Percentiles rank a stretch among this genome's conserved stretches.
These are phyloP conservation scores for Neelides folsomi DNA, from an alignment of 2,888 invertebrate genomes.

Conservation along the genomic window DNA sequence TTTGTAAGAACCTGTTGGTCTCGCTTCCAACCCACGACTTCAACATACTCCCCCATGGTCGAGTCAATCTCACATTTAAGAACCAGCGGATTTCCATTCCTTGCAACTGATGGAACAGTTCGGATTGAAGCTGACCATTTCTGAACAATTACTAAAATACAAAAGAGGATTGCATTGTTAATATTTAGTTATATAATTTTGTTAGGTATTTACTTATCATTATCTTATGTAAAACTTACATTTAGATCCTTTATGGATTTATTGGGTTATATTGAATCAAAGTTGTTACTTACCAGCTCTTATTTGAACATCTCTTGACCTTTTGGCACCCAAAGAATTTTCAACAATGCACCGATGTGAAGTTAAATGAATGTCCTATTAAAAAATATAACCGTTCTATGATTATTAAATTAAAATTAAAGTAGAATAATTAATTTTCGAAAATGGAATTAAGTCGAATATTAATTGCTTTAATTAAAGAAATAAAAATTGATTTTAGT, in stretches of 20 bases:
- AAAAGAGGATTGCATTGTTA: background rate
- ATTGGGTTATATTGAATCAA: background rate
- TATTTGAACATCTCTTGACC: conserved; percentile 74
- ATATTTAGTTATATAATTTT: background rate
- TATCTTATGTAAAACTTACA: no score
- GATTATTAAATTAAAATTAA: no score
- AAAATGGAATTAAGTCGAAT: no score
- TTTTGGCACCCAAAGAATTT: conserved; percentile 59
- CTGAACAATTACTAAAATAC: conserved; percentile 24
- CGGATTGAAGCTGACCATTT: conserved; percentile 27
- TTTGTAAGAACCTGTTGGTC: conserved; percentile 13
- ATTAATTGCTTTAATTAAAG: no score
- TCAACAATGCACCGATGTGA: conserved; percentile 59
- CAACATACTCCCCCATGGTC: conserved; percentile 30
- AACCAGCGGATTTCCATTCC: conserved; percentile 4
- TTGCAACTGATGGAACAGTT: conserved; percentile 11
- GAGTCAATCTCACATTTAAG: conserved; percentile 30
- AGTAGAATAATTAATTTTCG: no score
- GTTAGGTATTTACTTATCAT: no score
- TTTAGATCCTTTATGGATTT: no score
- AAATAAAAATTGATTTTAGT: no score
- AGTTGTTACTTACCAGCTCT: conserved; percentile 60
- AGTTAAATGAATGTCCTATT: conserved; percentile 65
- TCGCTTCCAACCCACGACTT: conserved; percentile 28
- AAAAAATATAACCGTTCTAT: no score